Evolutionary conservation across 2,797 vertebrate genomes (phyloP).

Genomic region (Miichthys miiuy): DNA sequence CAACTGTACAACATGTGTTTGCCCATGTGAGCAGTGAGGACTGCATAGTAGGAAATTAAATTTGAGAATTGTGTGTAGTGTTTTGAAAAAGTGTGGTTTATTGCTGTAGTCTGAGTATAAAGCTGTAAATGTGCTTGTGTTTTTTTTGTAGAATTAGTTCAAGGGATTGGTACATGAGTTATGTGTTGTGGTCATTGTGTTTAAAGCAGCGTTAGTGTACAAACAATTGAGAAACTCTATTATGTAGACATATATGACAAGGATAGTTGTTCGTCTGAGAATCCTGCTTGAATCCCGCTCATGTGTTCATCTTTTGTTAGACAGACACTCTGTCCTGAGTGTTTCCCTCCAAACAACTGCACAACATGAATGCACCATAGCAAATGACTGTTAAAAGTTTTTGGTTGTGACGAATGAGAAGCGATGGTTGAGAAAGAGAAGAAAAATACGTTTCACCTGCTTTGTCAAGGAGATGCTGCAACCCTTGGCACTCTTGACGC

Average conservation of each 20-base stretch:
- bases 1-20: no score
- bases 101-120: no score
- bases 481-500: constrained; percentile 33
- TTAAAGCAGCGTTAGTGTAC: no score
- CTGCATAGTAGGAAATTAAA: no score
- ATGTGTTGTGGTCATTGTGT: no score
- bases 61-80: no score
- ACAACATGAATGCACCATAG: neutral
- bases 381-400: constrained; percentile 3
- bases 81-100: no score
- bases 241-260: neutral
- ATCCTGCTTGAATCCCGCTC: neutral
- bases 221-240: no score
- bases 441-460: constrained; percentile 22
- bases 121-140: no score
- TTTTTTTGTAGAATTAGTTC: no score
- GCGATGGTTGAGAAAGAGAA: neutral
- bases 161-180: no score
- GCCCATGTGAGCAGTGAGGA: no score
- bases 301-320: neutral
- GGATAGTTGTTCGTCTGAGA: neutral
- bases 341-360: neutral
- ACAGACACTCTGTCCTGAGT: neutral
- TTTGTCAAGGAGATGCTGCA: constrained; percentile 30
- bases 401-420: constrained; percentile 20